A percentile compares a stretch with the other conserved stretches of the same genome.
Conservation (phyloP, 2,888 invertebrate species). For the Nomada ferruginata region DNA sequence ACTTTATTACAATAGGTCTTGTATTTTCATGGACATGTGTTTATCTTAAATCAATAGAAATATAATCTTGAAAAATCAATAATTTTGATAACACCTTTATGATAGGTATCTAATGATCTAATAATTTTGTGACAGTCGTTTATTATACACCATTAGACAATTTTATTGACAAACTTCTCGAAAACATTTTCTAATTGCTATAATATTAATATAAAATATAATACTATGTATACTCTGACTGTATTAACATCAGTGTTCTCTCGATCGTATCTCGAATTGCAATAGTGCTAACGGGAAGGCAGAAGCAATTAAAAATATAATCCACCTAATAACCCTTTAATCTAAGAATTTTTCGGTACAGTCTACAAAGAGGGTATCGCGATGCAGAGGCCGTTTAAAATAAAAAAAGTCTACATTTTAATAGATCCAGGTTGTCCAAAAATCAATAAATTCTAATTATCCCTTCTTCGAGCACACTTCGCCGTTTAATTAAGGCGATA, state of each 20-base stretch:
- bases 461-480: background rate
- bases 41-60: background rate
- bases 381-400: background rate
- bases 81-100: no score
- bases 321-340: background rate
- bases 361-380: background rate
- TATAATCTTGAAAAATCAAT: no score
- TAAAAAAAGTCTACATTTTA: background rate
- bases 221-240: no score
- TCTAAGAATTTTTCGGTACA: background rate
- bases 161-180: no score
- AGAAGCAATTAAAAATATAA: background rate
- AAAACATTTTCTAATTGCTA: no score
- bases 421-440: constrained; percentile 20
- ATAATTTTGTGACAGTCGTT: no score
- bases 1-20: background rate
- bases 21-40: background rate
- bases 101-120: no score
- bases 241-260: no score
- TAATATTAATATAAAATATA: no score
- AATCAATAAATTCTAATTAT: constrained; percentile 52
- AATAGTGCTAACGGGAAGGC: no score
- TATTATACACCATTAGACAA: no score
- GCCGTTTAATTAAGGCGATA: constrained; percentile 42
- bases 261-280: background rate